phyloP scores from a whole-genome alignment of 2,797 vertebrate genomes.

The Brachyalestes nurse region DNA sequence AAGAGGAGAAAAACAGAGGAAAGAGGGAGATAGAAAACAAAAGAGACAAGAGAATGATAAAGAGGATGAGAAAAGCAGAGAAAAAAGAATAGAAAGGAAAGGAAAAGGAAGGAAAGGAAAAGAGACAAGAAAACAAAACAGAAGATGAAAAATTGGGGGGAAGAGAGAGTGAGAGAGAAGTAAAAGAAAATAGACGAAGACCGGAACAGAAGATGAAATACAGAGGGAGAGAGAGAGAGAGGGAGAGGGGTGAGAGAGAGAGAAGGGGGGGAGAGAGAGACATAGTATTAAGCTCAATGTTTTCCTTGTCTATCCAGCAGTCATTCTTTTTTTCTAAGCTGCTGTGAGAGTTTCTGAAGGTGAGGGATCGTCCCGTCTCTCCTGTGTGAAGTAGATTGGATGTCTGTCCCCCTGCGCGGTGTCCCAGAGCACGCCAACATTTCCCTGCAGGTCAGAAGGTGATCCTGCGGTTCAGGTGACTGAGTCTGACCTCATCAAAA shows the following conservation, averaged over 20 bases:
- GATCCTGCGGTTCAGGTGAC: background rate
- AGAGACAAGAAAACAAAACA: slow-evolving; percentile 50
- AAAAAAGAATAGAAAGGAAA: background rate
- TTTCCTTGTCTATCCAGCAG: background rate
- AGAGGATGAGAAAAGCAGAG: too few relatives aligned
- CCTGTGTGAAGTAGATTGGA: background rate
- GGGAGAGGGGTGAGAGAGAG: too few relatives aligned
- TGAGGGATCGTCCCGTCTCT: background rate
- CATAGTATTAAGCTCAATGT: background rate
- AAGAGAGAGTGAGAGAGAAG: background rate
- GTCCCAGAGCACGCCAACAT: background rate
- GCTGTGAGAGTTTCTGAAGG: background rate
- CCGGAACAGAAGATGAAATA: background rate
- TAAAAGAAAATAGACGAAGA: background rate
- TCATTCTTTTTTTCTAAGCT: background rate
- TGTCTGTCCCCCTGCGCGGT: background rate
- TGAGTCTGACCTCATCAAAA: background rate
- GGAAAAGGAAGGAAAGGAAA: background rate
- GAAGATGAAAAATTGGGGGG: slow-evolving; percentile 50
- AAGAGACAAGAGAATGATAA: too few relatives aligned
- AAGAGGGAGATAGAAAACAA: too few relatives aligned
- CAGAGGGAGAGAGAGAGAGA: background rate
- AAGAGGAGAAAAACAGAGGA: background rate
- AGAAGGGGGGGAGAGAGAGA: background rate
- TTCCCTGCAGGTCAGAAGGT: background rate